Percentiles rank a stretch among this genome's conserved stretches.
phyloP scores from a whole-genome alignment of 2,888 invertebrate species.

The Troilus luridus region DNA sequence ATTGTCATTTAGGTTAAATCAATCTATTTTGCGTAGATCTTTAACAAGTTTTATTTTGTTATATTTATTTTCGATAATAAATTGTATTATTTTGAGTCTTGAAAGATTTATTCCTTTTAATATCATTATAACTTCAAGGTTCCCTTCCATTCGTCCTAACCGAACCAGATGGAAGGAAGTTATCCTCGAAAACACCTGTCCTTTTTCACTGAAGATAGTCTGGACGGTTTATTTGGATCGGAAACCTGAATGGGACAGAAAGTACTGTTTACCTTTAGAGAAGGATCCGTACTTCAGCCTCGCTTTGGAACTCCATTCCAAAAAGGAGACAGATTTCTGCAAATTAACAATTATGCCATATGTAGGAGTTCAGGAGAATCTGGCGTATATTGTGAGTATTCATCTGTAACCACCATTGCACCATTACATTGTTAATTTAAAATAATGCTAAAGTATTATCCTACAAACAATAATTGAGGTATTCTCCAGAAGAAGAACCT shows the following conservation, averaged over 20 bases:
- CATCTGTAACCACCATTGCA: neutral
- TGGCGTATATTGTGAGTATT: constrained; percentile 17
- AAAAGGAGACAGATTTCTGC: neutral
- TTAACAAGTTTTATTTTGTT: no score
- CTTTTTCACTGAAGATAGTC: neutral
- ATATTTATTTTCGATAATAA: neutral
- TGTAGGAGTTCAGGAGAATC: neutral
- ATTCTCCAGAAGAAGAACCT: neutral
- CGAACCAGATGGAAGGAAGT: neutral
- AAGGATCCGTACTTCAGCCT: neutral
- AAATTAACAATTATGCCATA: neutral
- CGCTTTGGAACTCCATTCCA: neutral
- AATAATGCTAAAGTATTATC: no score
- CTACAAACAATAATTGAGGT: neutral
- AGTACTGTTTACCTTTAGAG: neutral
- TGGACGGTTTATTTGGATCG: neutral
- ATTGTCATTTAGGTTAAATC: no score
- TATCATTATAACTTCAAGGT: neutral
- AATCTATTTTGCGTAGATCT: no score
- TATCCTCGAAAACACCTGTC: neutral
- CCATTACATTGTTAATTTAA: no score
- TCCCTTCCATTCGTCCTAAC: neutral
- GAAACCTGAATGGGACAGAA: neutral
- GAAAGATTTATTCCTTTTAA: neutral
- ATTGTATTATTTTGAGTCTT: neutral